Conservation (phyloP, 1,140 invertebrate genomes). For the Bombus soroeensis region DNA sequence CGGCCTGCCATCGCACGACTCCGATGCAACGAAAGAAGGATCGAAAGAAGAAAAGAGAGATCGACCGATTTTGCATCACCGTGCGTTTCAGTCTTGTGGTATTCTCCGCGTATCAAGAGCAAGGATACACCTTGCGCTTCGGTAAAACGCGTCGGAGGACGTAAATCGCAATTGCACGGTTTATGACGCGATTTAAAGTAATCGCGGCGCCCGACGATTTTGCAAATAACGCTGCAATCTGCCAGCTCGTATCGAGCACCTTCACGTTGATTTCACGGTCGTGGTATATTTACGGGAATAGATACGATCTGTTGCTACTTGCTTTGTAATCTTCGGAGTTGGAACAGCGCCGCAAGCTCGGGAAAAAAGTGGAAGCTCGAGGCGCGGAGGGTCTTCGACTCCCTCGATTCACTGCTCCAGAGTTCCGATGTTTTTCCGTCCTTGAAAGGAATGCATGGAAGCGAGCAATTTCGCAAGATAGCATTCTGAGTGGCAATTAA, state of each 20-base stretch:
- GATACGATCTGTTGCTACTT: conserved; percentile 1
- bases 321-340: neutral
- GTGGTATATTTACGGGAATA: neutral
- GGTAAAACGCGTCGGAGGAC: neutral
- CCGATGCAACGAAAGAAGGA: neutral
- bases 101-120: too few species aligned
- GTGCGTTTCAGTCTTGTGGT: too few species aligned
- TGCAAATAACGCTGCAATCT: neutral
- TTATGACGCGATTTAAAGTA: conserved; percentile 47
- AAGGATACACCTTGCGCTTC: neutral
- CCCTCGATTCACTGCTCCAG: neutral
- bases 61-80: conserved; percentile 19
- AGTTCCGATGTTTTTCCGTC: conserved; percentile 2
- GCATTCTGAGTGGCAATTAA: conserved; percentile 31
- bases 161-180: neutral
- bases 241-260: neutral
- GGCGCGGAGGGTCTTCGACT: neutral
- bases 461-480: conserved; percentile 11
- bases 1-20: conserved; percentile 28
- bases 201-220: conserved; percentile 17
- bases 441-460: conserved; percentile 32
- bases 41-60: neutral
- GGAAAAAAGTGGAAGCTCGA: neutral
- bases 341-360: neutral
- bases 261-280: neutral